Base-by-base conservation (phyloP, 2,113 vertebrate genomes). In the Aspidoscelis tigris region DNA sequence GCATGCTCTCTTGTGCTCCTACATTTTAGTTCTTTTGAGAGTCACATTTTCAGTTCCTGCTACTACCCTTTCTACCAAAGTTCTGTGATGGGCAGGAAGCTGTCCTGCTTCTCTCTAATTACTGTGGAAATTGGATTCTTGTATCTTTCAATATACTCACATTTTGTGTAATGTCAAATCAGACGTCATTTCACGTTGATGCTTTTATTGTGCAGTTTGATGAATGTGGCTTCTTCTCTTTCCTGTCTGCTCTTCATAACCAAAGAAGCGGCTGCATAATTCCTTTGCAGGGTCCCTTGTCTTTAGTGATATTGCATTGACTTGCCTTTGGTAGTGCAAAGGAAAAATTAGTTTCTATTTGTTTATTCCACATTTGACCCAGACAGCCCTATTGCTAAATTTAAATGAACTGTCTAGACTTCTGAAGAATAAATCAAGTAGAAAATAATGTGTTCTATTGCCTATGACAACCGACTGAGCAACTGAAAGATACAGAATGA, bases 401-500 rank as follows among this genome's bases (percentile, higher is more conserved):
- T 84, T 84, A 78, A 84, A 84, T 78, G 55, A 84, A 78, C 83
- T 84, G 83, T 84, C 83, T 84, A 84, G 83, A 84, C 83, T 84
- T 72, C 64, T 76, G 58, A 68, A 41, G 83, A 72, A 84, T 84
- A 78, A 84, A 84, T 78, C 83, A 78, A 78, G 76, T 26, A 64
- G 43, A 84, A 84, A 84, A 78, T 84, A 78, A 78, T 33, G 76
- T 78, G 76, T 33, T 68, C 53, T 58, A 58, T 39, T 33, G 44
- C 68, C n/a, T 61, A 78, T 61, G 53, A 61, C 76, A 78, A 71
- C 76, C 68, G 26, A 26, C 77, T 55, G 69, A 43, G 58, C 58
- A 61, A 61, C 75, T 75, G 24, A 47, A 84, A 84, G 55, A 72
- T 72, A 33, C 41, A 41, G 39, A 83, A 77, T 12, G 47, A 83